Evolutionary conservation across 2,797 vertebrate species (phyloP), one percentile per base, ranked within the genome.

Genomic region (Apogon talboti): DNA sequence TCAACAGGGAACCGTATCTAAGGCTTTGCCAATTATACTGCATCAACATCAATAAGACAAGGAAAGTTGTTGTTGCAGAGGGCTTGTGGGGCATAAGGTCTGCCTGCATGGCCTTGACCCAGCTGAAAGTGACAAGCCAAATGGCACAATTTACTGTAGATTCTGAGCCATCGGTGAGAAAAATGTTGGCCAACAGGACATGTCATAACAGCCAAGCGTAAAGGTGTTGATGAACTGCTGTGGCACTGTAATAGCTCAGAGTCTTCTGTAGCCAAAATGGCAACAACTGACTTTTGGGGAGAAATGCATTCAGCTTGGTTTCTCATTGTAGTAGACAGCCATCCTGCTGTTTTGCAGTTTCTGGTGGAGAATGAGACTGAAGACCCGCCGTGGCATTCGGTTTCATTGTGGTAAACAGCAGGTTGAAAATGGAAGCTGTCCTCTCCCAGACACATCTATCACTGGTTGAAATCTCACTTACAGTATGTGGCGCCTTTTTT

Each of bases 171-270:
- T 74, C 73, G 56, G 56, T 44, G 63, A 61, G 66, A 69, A 62
- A 79, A 76, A 62, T 73, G 46, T 74, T 82, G 78, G 81, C 74
- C 57, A 64, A 52, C 35, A 5, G 5, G 42, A 69, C 42, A 42
- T 53, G 75, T 75, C 71, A 51, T 67, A 53, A 76, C 81, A 82
- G 69, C 82, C 60, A 71, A 76, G 76, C 30, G 7, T 35, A 33
- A 79, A 81, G 76, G 84, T 79, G 83, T 81, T 89, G 86, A 92
- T 89, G 77, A 84, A 85, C 78, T 78, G 65, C 72, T 67, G 66
- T 43, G 62, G 49, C 72, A 44, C 54, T 33, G 78, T 52, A 57
- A 15, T 30, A 68, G n/a, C 67, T 65, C 35, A 65, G 58, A 57
- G 49, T 38, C 16, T 28, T 49, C 37, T 43, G 40, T 44, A 66